Base-by-base conservation (phyloP, 1,140 invertebrate genomes). In the Rhopalosiphum maidis region DNA sequence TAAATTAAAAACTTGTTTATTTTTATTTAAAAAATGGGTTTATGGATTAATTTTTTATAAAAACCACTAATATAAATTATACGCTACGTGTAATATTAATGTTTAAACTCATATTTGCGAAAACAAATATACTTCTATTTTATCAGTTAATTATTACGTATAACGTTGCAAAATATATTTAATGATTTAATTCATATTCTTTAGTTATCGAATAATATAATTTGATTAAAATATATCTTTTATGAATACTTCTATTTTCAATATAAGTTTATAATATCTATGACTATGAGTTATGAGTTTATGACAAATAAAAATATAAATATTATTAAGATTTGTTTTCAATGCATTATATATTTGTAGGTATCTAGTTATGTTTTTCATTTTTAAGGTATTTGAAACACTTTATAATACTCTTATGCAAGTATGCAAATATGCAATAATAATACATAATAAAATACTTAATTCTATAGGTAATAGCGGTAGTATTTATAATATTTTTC, bases 1-100 rank as follows among this genome's bases (percentile, higher is more conserved):
- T 88, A 88, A 88, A 51, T 88, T 88, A 88, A n/a, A 87, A 11
- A 30, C 85, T 87, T 87, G 25, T 48, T 88, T 46, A 87, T 87
- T 87, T 87, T 48, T 23, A 25, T 86, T 88, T 48, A 35, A 48
- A 46, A 35, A 51, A 51, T 88, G 21, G 7, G 18, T 35, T 48
- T 88, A 35, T 51, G 86, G 35, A 88, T 21, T 88, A 22, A n/a
- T 48, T 88, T 9, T 51, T 9, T 18, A 51, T n/a, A 9, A 88
- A 88, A 88, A 51, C 1, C 18, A 22, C 30, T 9, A 87, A 87
- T 87, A 41, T 43, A 46, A 43, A 46, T 87, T 87, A 43, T 25
- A 46, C 30, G 15, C n/a, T 18, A n/a, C 30, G 30, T 77, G n/a
- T 77, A n/a, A 77, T n/a, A n/a, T 77, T 77, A 77, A 77, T 77